These are phyloP conservation scores for Cyaniris semiargus DNA, from an alignment of 2,888 invertebrate genomes.

Conservation along the genomic window DNA sequence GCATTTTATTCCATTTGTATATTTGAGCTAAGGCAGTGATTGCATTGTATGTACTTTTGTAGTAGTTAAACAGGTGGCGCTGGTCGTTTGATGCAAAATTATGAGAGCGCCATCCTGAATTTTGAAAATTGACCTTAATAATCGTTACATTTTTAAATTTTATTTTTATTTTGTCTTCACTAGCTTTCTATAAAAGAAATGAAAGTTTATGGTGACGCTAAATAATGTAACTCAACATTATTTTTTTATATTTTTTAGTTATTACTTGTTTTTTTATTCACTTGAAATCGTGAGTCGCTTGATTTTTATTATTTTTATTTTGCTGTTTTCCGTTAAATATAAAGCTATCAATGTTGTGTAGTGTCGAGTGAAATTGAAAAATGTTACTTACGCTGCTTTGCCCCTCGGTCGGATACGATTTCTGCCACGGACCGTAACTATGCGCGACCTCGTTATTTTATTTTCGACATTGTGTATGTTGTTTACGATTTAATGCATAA, in stretches of 20 bases:
- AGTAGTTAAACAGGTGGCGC: conserved; percentile 67
- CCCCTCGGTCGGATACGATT: conserved; percentile 7
- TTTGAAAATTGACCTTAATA: conserved; percentile 41
- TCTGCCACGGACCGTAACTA: not conserved
- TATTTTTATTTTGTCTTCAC: conserved; percentile 12
- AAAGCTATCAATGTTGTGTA: conserved; percentile 29
- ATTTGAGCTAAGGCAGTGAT: conserved; percentile 66
- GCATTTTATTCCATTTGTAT: conserved; percentile 37
- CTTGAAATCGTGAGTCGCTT: conserved; percentile 30
- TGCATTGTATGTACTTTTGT: conserved; percentile 46
- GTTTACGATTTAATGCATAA: conserved; percentile 22
- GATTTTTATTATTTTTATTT: conserved; percentile 21
- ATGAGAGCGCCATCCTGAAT: conserved; percentile 76
- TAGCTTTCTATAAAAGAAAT: conserved; percentile 32
- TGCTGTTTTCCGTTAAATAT: conserved; percentile 15
- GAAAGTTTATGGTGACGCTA: conserved; percentile 70
- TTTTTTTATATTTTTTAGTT: not conserved
- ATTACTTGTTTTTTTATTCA: conserved; percentile 7
- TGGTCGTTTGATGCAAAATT: conserved; percentile 58
- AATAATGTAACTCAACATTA: conserved; percentile 33
- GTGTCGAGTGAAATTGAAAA: conserved; percentile 24
- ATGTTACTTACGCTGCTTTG: conserved; percentile 28
- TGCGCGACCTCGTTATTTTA: conserved; percentile 19
- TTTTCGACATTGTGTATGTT: conserved; percentile 28
- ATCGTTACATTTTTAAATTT: not conserved